A percentile compares a stretch with the other conserved stretches of the same genome.
phyloP scores from a whole-genome alignment of 1,140 invertebrate species.

The Holcopasites calliopsidis region DNA sequence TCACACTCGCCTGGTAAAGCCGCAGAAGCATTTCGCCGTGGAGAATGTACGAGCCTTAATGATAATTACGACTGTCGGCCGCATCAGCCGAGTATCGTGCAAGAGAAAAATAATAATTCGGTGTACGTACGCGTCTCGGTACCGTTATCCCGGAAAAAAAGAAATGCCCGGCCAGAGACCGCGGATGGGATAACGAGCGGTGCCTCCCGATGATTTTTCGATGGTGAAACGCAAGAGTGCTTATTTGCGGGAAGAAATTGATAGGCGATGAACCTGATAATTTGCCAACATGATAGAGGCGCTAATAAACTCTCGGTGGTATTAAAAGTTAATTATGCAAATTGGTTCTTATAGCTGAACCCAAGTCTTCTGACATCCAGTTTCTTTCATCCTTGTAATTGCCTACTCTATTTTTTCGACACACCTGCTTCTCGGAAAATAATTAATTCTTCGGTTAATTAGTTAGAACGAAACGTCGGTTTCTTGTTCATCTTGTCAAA shows the following conservation, averaged over 20 bases:
- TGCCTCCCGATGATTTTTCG: constrained; percentile 20
- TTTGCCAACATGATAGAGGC: not conserved
- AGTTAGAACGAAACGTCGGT: too few species aligned
- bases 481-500: too few species aligned
- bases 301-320: not conserved
- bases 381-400: too few species aligned
- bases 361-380: too few species aligned
- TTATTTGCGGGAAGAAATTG: constrained; percentile 13
- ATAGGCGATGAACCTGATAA: not conserved
- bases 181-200: constrained; percentile 2
- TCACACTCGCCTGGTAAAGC: not conserved
- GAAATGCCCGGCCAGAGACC: not conserved
- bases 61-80: constrained; percentile 21
- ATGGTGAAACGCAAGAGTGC: not conserved
- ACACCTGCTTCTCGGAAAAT: too few species aligned
- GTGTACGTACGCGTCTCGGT: not conserved
- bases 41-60: constrained; percentile 15
- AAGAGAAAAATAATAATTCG: constrained; percentile 12
- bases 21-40: not conserved
- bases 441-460: too few species aligned
- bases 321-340: too few species aligned
- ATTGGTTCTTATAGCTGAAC: too few species aligned
- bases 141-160: constrained; percentile 15
- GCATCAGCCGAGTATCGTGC: not conserved
- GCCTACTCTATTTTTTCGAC: too few species aligned